Conservation (phyloP, 2,113 vertebrate species). For the Dasyprocta punctata region DNA sequence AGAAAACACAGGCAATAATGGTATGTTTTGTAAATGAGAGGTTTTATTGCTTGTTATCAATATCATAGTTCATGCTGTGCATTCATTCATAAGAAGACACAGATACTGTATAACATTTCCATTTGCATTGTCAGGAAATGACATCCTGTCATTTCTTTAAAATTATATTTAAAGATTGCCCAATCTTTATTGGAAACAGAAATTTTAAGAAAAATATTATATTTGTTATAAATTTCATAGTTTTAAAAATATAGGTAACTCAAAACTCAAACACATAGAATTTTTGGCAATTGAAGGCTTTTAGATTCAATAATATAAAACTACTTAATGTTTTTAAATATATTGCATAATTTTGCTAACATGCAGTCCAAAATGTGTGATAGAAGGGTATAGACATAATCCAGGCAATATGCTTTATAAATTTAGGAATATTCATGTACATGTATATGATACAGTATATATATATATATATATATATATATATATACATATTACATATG, state of each 20-base stretch:
- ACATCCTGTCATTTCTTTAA: conserved; percentile 23
- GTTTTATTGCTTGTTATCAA: neutral
- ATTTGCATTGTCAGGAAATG: conserved; percentile 6
- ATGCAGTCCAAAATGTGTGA: neutral
- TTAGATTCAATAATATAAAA: neutral
- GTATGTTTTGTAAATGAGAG: neutral
- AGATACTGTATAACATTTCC: neutral
- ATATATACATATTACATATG: neutral
- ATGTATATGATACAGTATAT: neutral
- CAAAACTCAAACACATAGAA: neutral
- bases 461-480: neutral
- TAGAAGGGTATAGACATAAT: neutral
- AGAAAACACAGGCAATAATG: neutral
- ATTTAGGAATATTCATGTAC: neutral
- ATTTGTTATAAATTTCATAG: conserved; percentile 1
- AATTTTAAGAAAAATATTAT: neutral
- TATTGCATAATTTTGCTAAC: neutral
- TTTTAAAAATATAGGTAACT: neutral
- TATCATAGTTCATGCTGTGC: neutral
- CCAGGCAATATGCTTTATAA: neutral
- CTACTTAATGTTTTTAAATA: neutral
- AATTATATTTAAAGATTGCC: neutral
- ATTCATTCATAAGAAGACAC: neutral
- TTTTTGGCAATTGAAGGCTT: neutral
- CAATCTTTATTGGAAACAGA: neutral